Base-by-base conservation (phyloP, 2,888 invertebrate species). In the Lymantria dispar region DNA sequence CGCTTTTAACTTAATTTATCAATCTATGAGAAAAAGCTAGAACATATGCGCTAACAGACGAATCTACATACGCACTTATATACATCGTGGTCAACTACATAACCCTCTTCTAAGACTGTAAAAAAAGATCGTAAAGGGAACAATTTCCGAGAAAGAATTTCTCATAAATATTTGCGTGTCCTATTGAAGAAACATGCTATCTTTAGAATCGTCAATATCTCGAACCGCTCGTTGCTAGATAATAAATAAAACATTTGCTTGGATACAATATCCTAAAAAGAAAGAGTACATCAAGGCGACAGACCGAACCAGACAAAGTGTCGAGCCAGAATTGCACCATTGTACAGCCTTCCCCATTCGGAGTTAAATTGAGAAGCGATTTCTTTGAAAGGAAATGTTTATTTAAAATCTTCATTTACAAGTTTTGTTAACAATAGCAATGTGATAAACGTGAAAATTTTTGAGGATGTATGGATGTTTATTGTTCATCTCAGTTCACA, bases 371-470 rank as follows among this genome's bases (percentile, higher is more conserved):
- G 60, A 45, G 54, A 41, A 62, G 63, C 65, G 60, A 71, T 70
- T 67, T 61, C 61, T 64, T 60, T 58, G 63, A 65, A 70, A 58
- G 57, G 58, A 58, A 52, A 52, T 60, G 63, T 62, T 64, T 62
- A 56, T 33, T 33, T 33, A 33, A 10, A 33, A 33, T 33, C 8
- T 7, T 7, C 33, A 33, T 33, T 33, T 33, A 33, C 10, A 10
- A 33, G 33, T 22, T 22, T 22, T 22, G 3, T 5, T 22, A 22
- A 22, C 3, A 22, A 22, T 22, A 22, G 3, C 22, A 22, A 22
- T 22, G 5, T 22, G 2, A 22, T 22, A 22, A 22, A 22, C 2
- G 22, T 22, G 2, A 3, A 22, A 3, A 22, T 22, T 22, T 22
- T 22, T 22, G 5, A 22, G 22, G 22, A 22, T 22, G 2, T 22